Conservation (phyloP, 2,888 invertebrate species). For the Pycnomerus fuliginosus region DNA sequence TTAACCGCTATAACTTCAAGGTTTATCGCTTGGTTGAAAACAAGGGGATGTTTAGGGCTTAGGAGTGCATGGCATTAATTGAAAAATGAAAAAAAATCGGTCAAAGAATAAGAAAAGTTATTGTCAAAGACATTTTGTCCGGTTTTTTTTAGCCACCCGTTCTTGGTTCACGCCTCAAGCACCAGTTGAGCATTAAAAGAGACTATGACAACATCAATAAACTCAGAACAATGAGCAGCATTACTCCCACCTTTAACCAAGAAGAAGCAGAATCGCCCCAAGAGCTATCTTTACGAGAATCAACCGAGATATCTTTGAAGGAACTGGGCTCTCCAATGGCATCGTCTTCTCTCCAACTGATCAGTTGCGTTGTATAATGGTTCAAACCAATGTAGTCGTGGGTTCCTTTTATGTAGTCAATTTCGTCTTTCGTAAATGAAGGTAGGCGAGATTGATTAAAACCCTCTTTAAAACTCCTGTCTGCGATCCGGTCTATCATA, state of each 20-base stretch:
- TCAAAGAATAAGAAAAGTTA: too few species aligned
- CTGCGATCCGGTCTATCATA: slow-evolving; percentile 61
- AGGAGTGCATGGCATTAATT: too few species aligned
- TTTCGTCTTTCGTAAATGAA: slow-evolving; percentile 60
- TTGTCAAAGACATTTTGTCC: too few species aligned
- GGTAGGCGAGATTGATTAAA: slow-evolving; percentile 64
- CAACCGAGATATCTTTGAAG: slow-evolving; percentile 8
- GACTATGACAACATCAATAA: too few species aligned
- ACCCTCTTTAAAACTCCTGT: slow-evolving; percentile 60
- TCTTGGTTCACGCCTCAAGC: too few species aligned
- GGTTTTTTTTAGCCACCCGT: too few species aligned
- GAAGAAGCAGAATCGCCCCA: slow-evolving; percentile 30
- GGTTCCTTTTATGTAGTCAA: slow-evolving; percentile 60
- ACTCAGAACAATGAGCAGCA: slow-evolving; percentile 1
- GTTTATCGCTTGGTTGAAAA: too few species aligned
- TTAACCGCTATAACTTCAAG: too few species aligned
- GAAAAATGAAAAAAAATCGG: too few species aligned
- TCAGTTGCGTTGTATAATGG: slow-evolving; percentile 65
- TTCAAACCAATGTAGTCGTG: slow-evolving; percentile 76
- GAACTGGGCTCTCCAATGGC: slow-evolving; percentile 6
- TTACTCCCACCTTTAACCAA: slow-evolving; percentile 20
- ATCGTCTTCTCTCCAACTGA: slow-evolving; percentile 50
- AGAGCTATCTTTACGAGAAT: slow-evolving; percentile 2
- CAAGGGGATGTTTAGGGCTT: too few species aligned
- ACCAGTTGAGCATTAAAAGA: too few species aligned